Base-by-base conservation (phyloP, 2,113 vertebrate species). In the Craseonycteris thonglongyai region DNA sequence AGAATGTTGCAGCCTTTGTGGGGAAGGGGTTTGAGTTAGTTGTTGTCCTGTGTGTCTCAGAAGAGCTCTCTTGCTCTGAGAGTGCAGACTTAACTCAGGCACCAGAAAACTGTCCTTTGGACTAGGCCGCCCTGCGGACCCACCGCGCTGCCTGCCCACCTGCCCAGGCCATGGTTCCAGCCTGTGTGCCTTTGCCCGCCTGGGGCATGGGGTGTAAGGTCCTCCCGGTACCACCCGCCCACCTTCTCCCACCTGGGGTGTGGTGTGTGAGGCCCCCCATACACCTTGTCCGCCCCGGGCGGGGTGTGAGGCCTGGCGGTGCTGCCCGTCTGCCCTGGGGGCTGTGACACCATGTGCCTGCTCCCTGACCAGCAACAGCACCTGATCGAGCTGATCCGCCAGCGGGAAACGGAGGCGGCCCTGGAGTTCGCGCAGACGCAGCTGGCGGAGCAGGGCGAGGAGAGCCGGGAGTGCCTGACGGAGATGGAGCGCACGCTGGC, bases 401-500 rank as follows among this genome's bases (percentile, higher is more conserved):
- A 99, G 98, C 99, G 99, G 49, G 99, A 99, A 98, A 99, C 99
- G 0, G 99, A 99, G 98, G 99, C 99, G 0, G 99, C 99, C 0
- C 98, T 99, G 92, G 99, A 99, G 96, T 99, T 99, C 95, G 99
- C 99, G 18, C 99, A 99, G 98, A 99, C 99, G 2, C 99, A 99
- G 97, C 97, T 99, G 97, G 99, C 99, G 0, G 99, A 99, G 93
- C 99, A 99, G 97, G 99, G 99, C 0, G 99, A 99, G 97, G 99
- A 99, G 98, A 99, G 99, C 96, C 97, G 99, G 80, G 99, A 99
- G 72, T 99, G 99, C 98, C 98, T 99, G 98, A 99, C 99, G 0
- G 99, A 99, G 97, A 99, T 99, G 99, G 99, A 99, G 95, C 99
- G 99, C 85, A 99, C 99, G 0, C 98, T 99, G 97, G 99, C 99